Conservation (phyloP, 2,797 vertebrate species). For the Hapalemur alaotrensis region DNA sequence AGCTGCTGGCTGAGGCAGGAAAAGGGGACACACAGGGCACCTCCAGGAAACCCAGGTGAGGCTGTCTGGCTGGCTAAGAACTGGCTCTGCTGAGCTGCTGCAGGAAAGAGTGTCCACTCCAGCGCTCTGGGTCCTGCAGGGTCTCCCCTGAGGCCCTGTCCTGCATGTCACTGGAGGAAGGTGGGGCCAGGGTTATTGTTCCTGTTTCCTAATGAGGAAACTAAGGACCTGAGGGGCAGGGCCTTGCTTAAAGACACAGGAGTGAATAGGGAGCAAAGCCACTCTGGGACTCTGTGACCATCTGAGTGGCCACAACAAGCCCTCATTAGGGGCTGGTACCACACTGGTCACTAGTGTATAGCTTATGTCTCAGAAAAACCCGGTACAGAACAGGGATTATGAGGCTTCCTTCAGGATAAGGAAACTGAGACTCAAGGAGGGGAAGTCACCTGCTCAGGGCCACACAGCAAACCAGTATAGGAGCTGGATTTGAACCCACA, state of each 20-base stretch:
- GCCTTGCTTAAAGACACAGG: background rate
- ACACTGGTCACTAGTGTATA: fast-evolving
- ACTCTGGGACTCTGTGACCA: background rate
- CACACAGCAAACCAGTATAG: background rate
- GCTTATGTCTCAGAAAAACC: background rate
- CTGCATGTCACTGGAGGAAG: background rate
- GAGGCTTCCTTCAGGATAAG: background rate
- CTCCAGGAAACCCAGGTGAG: conserved; percentile 82
- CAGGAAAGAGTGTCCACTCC: conserved; percentile 61
- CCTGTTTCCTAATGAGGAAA: background rate
- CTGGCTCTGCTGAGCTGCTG: conserved; percentile 51
- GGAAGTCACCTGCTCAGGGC: background rate
- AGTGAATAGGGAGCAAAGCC: background rate
- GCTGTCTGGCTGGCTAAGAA: conserved; percentile 62
- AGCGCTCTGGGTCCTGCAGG: background rate
- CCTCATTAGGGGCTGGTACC: background rate
- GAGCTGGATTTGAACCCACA: background rate
- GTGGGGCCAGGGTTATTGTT: background rate
- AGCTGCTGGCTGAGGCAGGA: conserved; percentile 81
- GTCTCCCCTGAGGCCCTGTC: background rate
- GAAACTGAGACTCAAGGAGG: background rate
- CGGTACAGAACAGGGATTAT: background rate
- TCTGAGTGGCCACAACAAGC: background rate
- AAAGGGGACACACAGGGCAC: conserved; percentile 75
- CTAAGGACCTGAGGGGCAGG: background rate